Conservation (phyloP, 1,140 invertebrate genomes). For the Akabosia matsudoensis region DNA sequence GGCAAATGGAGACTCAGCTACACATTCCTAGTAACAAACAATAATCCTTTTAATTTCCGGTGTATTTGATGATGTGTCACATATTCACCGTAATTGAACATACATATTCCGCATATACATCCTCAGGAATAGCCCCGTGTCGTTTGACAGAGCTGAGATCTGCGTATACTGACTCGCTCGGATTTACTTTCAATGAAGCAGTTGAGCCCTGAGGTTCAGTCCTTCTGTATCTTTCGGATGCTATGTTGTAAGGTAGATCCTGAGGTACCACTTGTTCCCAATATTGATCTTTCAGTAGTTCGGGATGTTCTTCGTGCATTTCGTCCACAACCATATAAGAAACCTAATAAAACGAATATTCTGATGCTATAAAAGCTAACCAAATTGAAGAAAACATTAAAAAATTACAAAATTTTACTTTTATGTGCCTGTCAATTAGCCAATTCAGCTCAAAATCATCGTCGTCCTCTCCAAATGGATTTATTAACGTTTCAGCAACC, state of each 20-base stretch:
- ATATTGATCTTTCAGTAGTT: conserved; percentile 80
- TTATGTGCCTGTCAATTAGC: conserved; percentile 83
- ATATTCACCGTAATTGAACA: conserved; percentile 51
- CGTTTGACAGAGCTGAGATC: conserved; percentile 57
- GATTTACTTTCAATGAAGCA: conserved; percentile 77
- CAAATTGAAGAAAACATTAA: background rate
- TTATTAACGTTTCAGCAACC: conserved; percentile 85
- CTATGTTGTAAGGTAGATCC: conserved; percentile 79
- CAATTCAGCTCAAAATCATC: conserved; percentile 90
- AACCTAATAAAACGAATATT: conserved; percentile 62
- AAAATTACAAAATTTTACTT: conserved; percentile 58
- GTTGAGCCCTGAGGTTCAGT: conserved; percentile 79
- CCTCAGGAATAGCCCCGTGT: conserved; percentile 61
- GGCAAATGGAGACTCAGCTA: conserved; percentile 73
- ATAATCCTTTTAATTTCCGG: too few species aligned
- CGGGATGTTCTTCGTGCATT: conserved; percentile 85
- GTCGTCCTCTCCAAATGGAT: conserved; percentile 91
- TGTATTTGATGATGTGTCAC: too few species aligned
- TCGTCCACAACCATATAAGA: conserved; percentile 87
- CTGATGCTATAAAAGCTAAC: background rate
- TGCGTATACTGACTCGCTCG: conserved; percentile 74
- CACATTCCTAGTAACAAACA: conserved; percentile 66
- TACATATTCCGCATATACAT: conserved; percentile 77
- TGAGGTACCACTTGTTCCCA: conserved; percentile 87
- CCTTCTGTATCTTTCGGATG: conserved; percentile 74